Base-by-base conservation (phyloP, 2,888 invertebrate species). In the Nowickia ferox region DNA sequence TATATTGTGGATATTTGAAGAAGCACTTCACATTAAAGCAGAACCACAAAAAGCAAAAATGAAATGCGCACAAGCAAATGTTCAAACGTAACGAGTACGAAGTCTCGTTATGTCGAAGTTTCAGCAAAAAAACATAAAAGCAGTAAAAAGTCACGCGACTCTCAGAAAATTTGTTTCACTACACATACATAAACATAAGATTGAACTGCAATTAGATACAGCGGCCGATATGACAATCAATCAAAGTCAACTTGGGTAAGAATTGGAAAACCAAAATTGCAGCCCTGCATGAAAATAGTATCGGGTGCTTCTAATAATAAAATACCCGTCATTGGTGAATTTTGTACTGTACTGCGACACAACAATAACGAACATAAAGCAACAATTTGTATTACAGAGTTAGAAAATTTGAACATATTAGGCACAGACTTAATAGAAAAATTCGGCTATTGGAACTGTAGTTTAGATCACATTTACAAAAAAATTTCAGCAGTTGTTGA, bases 381-480 rank as follows among this genome's bases (percentile, higher is more conserved):
- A 69, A 69, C 11, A 55, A 55, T 55, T 22, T 69, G 17, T 38
- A 19, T 69, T 42, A 22, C 65, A 46, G 22, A 22, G 15, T 30
- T 69, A 19, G 22, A 69, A 9, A 19, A 55, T 55, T 38, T 66
- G 13, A 57, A 76, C 30, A 11, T 74, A 19, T 74, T 74, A 17
- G 74, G 75, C 4, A 22, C 19, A 9, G 63, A 75, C 19, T 19
- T 63, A 15, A 65, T 75, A 19, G 65, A 63, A 22, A 57, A 66
- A 57, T 66, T 76, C 57, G 44, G 22, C 8, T 66, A 66, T 30
- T 76, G 76, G 76, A 68, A 13, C 15, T 42, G 46, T 65, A 46
- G 61, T 5, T 63, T 40, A 42, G 17, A 42, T 11, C 17, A 63
- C 42, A 63, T 42, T 42, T 19, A 17, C 19, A 44, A 63, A 44